Conservation (phyloP, 2,113 vertebrate species). For the Ranitomeya imitator region DNA sequence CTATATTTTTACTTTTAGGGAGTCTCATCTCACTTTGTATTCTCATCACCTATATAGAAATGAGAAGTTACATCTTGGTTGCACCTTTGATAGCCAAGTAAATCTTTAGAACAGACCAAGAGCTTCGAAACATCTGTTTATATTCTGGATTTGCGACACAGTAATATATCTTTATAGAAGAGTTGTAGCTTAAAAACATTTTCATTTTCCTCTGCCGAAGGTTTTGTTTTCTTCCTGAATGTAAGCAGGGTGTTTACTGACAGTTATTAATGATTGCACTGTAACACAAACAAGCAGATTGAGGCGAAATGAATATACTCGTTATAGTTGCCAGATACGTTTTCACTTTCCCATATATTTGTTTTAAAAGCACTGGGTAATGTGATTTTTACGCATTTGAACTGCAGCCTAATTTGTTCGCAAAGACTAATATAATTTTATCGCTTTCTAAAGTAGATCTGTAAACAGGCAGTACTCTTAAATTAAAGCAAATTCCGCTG, state of each 20-base stretch:
- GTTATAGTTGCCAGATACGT: conserved; percentile 40
- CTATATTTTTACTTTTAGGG: background rate
- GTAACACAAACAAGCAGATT: conserved; percentile 49
- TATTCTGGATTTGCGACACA: background rate
- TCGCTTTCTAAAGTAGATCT: conserved; percentile 45
- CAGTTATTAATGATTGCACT: conserved; percentile 35
- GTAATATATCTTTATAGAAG: conserved; percentile 17
- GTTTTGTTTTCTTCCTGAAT: conserved; percentile 6
- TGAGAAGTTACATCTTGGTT: background rate
- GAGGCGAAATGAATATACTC: conserved; percentile 23
- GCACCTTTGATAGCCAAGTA: background rate
- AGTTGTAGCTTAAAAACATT: conserved; percentile 29
- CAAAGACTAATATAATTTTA: conserved; percentile 45
- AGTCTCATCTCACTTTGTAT: background rate
- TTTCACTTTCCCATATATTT: conserved; percentile 52
- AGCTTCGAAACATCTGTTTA: conserved; percentile 7
- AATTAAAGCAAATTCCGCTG: conserved; percentile 32
- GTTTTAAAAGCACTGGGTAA: conserved; percentile 45
- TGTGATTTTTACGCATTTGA: conserved; percentile 51
- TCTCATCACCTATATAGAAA: background rate
- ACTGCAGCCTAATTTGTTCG: conserved; percentile 50
- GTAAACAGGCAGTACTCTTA: conserved; percentile 19
- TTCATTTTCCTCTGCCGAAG: conserved; percentile 6
- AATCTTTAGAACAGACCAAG: background rate
- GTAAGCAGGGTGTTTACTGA: background rate